phyloP scores from a whole-genome alignment of 2,797 vertebrate genomes.

The Channallabes apus region DNA sequence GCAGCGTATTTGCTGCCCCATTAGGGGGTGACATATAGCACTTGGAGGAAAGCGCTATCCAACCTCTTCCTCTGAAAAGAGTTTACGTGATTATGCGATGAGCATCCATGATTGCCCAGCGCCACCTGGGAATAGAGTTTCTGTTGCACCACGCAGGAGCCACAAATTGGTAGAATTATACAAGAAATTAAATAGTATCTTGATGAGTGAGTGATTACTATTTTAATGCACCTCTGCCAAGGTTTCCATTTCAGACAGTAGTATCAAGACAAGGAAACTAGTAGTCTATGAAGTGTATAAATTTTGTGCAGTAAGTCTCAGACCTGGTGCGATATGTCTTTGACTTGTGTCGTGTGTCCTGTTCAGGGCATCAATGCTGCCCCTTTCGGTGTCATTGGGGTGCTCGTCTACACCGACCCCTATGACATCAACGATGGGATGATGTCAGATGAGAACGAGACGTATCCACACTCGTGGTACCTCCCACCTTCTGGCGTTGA shows the following conservation, averaged over 20 bases:
- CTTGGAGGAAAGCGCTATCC: no score
- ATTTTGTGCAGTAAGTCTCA: not conserved
- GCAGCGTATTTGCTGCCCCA: no score
- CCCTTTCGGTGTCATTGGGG: constrained; percentile 75
- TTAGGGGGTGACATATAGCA: no score
- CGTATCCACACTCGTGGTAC: constrained; percentile 87
- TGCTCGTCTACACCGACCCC: constrained; percentile 89
- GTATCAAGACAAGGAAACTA: not conserved
- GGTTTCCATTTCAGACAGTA: not conserved
- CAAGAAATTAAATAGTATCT: not conserved
- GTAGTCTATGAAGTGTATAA: not conserved
- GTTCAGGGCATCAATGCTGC: constrained; percentile 83
- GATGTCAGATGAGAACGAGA: constrained; percentile 72
- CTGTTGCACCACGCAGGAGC: no score
- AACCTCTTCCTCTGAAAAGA: no score
- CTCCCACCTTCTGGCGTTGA: constrained; percentile 86
- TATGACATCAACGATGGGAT: constrained; percentile 82
- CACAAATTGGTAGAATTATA: no score
- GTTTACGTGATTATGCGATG: no score
- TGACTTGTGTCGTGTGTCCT: constrained; percentile 1
- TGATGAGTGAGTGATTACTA: not conserved
- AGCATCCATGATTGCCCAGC: no score
- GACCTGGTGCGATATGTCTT: not conserved
- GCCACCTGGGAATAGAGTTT: no score
- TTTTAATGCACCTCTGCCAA: not conserved